A percentile compares a stretch with the other conserved stretches of the same genome.
Conservation (phyloP, 2,113 vertebrate species). For the Melozone crissalis region DNA sequence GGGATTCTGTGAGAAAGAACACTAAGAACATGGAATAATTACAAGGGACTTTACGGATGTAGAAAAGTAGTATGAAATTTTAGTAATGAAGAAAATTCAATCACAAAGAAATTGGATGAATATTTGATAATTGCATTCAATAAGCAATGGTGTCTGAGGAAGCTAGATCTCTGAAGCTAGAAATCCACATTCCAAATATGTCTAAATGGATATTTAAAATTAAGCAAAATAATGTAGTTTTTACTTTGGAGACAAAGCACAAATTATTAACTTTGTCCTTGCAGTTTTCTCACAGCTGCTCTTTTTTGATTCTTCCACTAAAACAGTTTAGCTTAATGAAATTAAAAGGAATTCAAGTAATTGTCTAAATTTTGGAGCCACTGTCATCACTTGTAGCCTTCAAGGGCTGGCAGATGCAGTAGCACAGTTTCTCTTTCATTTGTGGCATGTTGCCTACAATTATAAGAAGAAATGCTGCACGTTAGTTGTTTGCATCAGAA, state of each 20-base stretch:
- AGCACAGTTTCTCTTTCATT: background rate
- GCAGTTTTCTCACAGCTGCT: background rate
- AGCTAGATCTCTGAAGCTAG: background rate
- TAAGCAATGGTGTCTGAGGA: background rate
- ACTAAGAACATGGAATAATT: background rate
- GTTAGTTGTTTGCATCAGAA: constrained; percentile 19
- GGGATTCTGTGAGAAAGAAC: background rate
- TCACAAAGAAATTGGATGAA: background rate
- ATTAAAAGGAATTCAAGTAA: background rate
- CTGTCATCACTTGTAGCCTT: background rate
- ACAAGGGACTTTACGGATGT: background rate
- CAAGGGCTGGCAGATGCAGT: background rate
- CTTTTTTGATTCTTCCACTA: background rate
- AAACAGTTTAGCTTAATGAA: background rate
- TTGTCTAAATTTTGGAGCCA: background rate
- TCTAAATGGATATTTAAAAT: background rate
- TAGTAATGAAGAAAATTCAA: background rate
- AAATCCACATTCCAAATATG: background rate
- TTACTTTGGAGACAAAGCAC: background rate
- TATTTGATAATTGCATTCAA: background rate
- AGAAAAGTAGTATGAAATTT: background rate
- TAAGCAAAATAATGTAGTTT: background rate
- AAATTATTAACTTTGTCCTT: background rate
- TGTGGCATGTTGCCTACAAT: background rate
- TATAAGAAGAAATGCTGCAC: constrained; percentile 20